Evolutionary conservation across 2,888 invertebrate species (phyloP).

Genomic region (Netelia melanura): DNA sequence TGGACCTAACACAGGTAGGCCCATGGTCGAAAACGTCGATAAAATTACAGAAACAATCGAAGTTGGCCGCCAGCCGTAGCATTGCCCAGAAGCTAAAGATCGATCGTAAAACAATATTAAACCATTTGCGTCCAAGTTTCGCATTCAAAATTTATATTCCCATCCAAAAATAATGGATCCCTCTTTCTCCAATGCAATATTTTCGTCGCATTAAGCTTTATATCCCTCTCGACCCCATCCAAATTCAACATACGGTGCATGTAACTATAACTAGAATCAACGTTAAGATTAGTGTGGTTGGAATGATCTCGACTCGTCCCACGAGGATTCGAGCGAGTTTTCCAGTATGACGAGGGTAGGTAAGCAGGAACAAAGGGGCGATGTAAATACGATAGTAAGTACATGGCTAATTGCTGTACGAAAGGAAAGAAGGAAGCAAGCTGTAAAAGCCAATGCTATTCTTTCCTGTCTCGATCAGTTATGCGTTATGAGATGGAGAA

Average conservation of each 20-base stretch:
- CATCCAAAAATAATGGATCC: too few species aligned
- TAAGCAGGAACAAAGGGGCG: neutral
- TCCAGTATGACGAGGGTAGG: neutral
- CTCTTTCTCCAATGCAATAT: neutral
- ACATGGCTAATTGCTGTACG: neutral
- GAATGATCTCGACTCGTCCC: constrained; percentile 1
- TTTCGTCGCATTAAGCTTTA: neutral
- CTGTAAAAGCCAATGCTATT: neutral
- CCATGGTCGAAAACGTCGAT: too few species aligned
- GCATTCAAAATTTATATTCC: too few species aligned
- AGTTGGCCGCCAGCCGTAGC: too few species aligned
- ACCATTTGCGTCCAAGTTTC: too few species aligned
- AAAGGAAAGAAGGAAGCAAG: neutral
- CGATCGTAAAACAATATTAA: too few species aligned
- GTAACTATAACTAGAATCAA: constrained; percentile 27
- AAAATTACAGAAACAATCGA: too few species aligned
- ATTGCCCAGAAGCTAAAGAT: too few species aligned
- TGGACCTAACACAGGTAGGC: too few species aligned
- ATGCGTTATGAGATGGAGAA: neutral
- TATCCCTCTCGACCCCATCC: neutral
- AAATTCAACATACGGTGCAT: constrained; percentile 23
- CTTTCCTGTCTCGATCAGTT: neutral
- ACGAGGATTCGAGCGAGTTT: constrained; percentile 2
- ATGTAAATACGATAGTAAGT: neutral
- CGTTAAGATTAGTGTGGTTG: neutral